Conservation (phyloP, 2,888 invertebrate species). For the Ypsolopha scabrella region DNA sequence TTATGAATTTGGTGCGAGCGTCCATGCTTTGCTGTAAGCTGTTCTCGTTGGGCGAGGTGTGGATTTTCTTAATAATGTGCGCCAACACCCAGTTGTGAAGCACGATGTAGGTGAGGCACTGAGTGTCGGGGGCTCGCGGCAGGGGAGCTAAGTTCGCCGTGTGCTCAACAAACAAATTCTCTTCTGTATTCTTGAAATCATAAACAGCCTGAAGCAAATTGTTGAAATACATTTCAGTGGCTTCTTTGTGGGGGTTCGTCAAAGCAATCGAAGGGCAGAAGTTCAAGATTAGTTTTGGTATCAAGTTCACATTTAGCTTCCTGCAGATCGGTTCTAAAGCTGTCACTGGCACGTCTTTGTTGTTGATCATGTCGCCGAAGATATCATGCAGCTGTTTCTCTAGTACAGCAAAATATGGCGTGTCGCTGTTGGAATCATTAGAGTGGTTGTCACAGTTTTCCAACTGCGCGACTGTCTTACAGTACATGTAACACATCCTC, state of each 20-base stretch:
- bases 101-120: slow-evolving; percentile 72
- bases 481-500: slow-evolving; percentile 68
- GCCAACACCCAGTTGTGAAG: slow-evolving; percentile 77
- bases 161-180: slow-evolving; percentile 60
- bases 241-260: slow-evolving; percentile 43
- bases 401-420: slow-evolving; percentile 63
- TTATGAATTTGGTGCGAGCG: slow-evolving; percentile 69
- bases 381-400: slow-evolving; percentile 69
- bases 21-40: slow-evolving; percentile 63
- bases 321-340: slow-evolving; percentile 77
- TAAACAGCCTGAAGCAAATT: slow-evolving; percentile 49
- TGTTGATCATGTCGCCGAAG: slow-evolving; percentile 76
- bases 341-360: slow-evolving; percentile 74
- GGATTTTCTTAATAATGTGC: slow-evolving; percentile 75
- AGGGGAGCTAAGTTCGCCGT: slow-evolving; percentile 50
- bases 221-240: slow-evolving; percentile 46
- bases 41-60: slow-evolving; percentile 62
- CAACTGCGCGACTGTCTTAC: slow-evolving; percentile 67
- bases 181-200: slow-evolving; percentile 52
- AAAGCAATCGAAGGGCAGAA: slow-evolving; percentile 76
- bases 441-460: slow-evolving; percentile 41
- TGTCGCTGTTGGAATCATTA: slow-evolving; percentile 26
- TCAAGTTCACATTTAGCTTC: slow-evolving; percentile 78
- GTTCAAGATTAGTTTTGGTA: slow-evolving; percentile 79
- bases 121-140: slow-evolving; percentile 56